Evolutionary conservation across 2,113 vertebrate genomes (phyloP), one percentile per base, ranked within the genome.

Genomic region (Clarias macrocephalus): DNA sequence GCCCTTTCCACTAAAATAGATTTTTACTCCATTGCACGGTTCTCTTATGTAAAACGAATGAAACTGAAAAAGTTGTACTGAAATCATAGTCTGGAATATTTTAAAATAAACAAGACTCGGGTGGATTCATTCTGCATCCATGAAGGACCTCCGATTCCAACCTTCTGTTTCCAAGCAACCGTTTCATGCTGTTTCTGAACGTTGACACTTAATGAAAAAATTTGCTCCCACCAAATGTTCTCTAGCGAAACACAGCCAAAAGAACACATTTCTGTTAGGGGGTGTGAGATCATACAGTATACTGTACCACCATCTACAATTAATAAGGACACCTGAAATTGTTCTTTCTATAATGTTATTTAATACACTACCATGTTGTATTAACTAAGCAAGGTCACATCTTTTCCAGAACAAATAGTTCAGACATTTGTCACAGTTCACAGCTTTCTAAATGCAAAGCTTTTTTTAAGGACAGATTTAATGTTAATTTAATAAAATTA

Each of bases 91-190:
- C 72, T 65, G 1, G 37, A 70, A 28, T 83, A 12, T 54, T 86
- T 66, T 57, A 56, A 33, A n/a, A 87, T 37, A 89, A 82, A 68
- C 33, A 82, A 28, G 66, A 52, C 76, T 28, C 23, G 3, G 73
- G 60, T 60, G 18, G 10, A n/a, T 66, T 33, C 62, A 77, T 52
- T 77, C 28, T 21, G 28, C 52, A 25, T 25, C 23, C 73, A 19
- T 21, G 56, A 57, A 82, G 30, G 79, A 33, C 79, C 79, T 81
- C 79, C 21, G 57, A 42, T 62, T 81, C 79, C 30, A 81, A 81
- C 79, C 60, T 30, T 80, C 66, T 88, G 86, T 89, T 89, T 81
- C 86, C 65, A 88, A 77, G 83, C 86, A 89, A 89, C 86, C 62
- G 19, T 18, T 79, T 85, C 73, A 81, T 86, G 62, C 85, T 80